Percentiles rank a stretch among this genome's conserved stretches.
Evolutionary conservation across 2,797 vertebrate genomes (phyloP).

Genomic region (Synaphobranchus kaupii): DNA sequence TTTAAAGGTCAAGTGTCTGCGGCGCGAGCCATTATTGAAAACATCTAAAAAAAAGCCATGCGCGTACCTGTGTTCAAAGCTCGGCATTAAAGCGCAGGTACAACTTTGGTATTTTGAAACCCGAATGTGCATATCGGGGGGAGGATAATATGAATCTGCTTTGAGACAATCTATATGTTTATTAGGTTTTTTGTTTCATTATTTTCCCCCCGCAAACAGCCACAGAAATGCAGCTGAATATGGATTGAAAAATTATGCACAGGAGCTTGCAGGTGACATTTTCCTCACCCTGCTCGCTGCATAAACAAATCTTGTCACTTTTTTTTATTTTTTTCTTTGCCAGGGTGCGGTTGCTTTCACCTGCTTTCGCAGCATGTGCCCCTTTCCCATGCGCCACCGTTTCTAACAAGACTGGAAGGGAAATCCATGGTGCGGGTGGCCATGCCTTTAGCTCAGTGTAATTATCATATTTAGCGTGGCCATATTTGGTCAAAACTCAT

Average conservation of each 20-base stretch:
- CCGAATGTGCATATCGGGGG: not conserved
- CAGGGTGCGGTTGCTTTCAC: not conserved
- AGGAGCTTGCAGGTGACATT: not conserved
- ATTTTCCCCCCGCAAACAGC: not conserved
- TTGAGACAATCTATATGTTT: conserved; percentile 36
- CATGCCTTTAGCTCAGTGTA: too few relatives aligned
- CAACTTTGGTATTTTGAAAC: conserved; percentile 25
- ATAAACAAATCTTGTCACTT: not conserved
- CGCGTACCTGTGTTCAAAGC: conserved; percentile 23
- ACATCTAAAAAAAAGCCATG: conserved; percentile 14
- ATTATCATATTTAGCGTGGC: too few relatives aligned
- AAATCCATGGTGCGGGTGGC: not conserved
- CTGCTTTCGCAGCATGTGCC: not conserved
- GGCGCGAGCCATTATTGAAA: conserved; percentile 34
- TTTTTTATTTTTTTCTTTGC: not conserved
- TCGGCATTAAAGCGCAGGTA: conserved; percentile 28
- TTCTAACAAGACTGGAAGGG: not conserved
- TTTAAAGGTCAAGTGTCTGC: conserved; percentile 47
- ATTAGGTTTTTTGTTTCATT: conserved; percentile 25
- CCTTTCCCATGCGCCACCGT: not conserved
- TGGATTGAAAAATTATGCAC: not conserved
- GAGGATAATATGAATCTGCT: not conserved
- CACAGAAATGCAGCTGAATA: not conserved
- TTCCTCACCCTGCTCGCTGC: not conserved
- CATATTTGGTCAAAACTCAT: too few relatives aligned